phyloP scores from a whole-genome alignment of 2,797 vertebrate genomes.

The Podarcis siculus region DNA sequence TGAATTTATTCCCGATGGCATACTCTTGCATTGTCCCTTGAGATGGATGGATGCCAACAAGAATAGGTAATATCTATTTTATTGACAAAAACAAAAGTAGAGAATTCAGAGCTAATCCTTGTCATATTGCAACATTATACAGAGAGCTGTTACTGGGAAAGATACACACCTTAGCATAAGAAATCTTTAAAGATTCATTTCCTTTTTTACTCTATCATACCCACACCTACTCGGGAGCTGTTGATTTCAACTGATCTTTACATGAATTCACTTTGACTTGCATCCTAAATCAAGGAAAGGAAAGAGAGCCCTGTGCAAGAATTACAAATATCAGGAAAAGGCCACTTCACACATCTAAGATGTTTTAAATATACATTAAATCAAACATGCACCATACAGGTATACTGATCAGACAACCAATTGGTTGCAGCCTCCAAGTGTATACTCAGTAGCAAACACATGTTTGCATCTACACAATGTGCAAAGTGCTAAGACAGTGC shows the following conservation, averaged over 20 bases:
- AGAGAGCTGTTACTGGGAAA: conserved; percentile 20
- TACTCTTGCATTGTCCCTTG: too few relatives aligned
- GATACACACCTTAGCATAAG: accelerated
- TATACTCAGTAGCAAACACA: not conserved
- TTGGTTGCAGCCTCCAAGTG: not conserved
- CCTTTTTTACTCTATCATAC: not conserved
- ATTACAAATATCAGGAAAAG: too few relatives aligned
- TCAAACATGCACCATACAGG: not conserved
- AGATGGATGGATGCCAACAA: too few relatives aligned
- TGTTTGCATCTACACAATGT: not conserved
- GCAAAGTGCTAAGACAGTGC: not conserved
- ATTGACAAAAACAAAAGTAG: not conserved
- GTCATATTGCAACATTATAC: not conserved
- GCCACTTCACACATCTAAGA: too few relatives aligned
- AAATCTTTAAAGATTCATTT: not conserved
- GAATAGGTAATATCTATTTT: conserved; percentile 40
- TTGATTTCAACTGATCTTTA: not conserved
- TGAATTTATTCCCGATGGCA: too few relatives aligned
- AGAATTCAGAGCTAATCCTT: accelerated
- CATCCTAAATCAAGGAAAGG: conserved; percentile 8
- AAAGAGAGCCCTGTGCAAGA: not conserved
- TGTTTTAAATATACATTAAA: not conserved
- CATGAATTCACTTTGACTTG: not conserved
- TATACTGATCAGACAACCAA: not conserved
- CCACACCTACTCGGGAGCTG: not conserved